A percentile compares a stretch with the other conserved stretches of the same genome.
phyloP scores from a whole-genome alignment of 2,888 invertebrate species.

The Clepsis dumicolana region DNA sequence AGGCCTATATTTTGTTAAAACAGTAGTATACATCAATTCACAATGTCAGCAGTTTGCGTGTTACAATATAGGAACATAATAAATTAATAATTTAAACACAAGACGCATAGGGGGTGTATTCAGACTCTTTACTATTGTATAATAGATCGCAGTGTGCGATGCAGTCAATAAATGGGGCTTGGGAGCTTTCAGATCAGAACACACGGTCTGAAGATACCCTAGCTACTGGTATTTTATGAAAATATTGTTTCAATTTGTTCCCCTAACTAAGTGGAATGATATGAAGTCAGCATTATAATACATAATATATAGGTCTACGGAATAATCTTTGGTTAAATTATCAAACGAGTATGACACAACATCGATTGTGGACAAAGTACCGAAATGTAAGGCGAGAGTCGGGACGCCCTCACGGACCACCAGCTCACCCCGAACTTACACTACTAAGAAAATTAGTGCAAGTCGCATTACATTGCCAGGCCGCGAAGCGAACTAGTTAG shows the following conservation, averaged over 20 bases:
- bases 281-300: slow-evolving; percentile 23
- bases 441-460: no score
- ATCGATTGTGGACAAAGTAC: slow-evolving; percentile 23
- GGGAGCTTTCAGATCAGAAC: not conserved
- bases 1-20: slow-evolving; percentile 24
- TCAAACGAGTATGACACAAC: slow-evolving; percentile 9
- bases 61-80: slow-evolving; percentile 14
- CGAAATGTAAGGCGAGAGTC: slow-evolving; percentile 34
- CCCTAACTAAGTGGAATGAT: slow-evolving; percentile 48
- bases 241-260: slow-evolving; percentile 48
- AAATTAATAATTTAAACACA: not conserved
- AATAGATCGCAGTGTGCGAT: not conserved
- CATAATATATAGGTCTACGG: slow-evolving; percentile 15
- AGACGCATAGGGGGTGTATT: not conserved
- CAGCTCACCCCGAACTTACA: not conserved
- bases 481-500: not conserved
- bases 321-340: slow-evolving; percentile 25
- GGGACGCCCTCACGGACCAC: slow-evolving; percentile 7
- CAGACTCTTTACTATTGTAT: not conserved
- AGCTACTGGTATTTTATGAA: not conserved
- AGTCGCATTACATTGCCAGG: no score
- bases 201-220: not conserved
- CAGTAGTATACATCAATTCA: not conserved
- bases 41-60: not conserved
- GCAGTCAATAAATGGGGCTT: not conserved